Percentiles rank a stretch among this genome's conserved stretches.
phyloP scores from a whole-genome alignment of 2,113 vertebrate species.

The Cygnus atratus region DNA sequence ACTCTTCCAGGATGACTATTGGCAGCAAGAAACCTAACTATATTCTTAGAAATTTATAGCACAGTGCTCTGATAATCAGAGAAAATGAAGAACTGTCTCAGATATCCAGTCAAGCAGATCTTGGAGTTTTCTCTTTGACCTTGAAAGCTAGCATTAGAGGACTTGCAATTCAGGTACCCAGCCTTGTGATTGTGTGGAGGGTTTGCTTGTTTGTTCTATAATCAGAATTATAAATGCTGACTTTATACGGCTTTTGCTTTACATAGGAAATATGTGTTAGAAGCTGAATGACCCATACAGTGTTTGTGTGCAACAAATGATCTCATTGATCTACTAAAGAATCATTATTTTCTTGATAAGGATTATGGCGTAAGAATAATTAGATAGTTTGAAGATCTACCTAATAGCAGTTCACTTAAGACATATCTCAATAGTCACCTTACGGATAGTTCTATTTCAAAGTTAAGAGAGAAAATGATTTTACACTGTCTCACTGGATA shows the following conservation, averaged over 20 bases:
- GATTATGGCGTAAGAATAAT: background rate
- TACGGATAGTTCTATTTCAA: background rate
- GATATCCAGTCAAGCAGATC: background rate
- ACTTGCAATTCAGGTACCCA: background rate
- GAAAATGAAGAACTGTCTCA: background rate
- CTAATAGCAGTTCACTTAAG: background rate
- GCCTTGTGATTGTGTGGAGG: background rate
- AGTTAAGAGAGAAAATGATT: background rate
- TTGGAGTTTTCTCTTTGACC: background rate
- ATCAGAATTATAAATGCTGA: background rate
- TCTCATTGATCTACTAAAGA: background rate
- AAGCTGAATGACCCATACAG: background rate
- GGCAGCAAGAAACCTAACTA: background rate
- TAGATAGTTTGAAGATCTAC: background rate
- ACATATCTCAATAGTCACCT: background rate
- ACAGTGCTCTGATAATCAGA: background rate
- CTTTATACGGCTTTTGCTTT: background rate
- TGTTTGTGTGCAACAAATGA: background rate
- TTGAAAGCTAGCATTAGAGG: background rate
- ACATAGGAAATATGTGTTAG: background rate
- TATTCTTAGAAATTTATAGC: background rate
- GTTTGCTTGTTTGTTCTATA: background rate
- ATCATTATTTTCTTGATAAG: constrained; percentile 4
- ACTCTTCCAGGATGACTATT: background rate
- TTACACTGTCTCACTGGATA: constrained; percentile 15